phyloP scores from a whole-genome alignment of 1,140 invertebrate genomes.

The Olivierus martensii region DNA sequence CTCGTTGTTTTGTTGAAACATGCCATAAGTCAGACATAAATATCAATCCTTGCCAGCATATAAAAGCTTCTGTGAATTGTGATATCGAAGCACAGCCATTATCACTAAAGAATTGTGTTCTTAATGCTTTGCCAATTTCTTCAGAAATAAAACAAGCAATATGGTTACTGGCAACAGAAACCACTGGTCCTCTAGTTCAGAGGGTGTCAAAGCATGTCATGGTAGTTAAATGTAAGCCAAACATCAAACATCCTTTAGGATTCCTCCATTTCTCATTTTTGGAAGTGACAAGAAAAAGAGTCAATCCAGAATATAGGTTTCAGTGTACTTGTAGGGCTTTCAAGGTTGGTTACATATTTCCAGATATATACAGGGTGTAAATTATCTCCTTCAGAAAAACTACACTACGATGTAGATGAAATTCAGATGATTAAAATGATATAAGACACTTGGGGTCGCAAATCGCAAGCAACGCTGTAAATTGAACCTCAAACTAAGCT shows the following conservation, averaged over 20 bases:
- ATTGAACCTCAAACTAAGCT: no score
- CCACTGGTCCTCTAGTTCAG: constrained; percentile 53
- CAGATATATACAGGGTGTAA: no score
- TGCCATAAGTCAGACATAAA: constrained; percentile 29
- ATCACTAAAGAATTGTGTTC: constrained; percentile 45
- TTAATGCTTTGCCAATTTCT: constrained; percentile 47
- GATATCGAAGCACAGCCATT: constrained; percentile 46
- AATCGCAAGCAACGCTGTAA: no score
- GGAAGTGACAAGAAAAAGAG: constrained; percentile 27
- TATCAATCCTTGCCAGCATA: constrained; percentile 44
- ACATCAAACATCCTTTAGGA: constrained; percentile 52
- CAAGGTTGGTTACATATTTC: constrained; percentile 31
- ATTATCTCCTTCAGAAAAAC: no score
- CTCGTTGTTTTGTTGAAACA: constrained; percentile 50
- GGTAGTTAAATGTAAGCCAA: constrained; percentile 57
- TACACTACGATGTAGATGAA: no score
- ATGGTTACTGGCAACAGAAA: constrained; percentile 46
- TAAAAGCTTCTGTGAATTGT: constrained; percentile 50
- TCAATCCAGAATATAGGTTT: constrained; percentile 42
- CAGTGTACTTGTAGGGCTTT: constrained; percentile 48
- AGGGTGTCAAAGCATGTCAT: constrained; percentile 59
- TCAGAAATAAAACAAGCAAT: constrained; percentile 51
- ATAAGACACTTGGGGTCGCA: no score
- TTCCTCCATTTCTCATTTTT: constrained; percentile 57
- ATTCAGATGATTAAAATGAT: no score